A percentile compares a stretch with the other conserved stretches of the same genome.
phyloP scores from a whole-genome alignment of 2,888 invertebrate genomes.

The Dendrolimus houi region DNA sequence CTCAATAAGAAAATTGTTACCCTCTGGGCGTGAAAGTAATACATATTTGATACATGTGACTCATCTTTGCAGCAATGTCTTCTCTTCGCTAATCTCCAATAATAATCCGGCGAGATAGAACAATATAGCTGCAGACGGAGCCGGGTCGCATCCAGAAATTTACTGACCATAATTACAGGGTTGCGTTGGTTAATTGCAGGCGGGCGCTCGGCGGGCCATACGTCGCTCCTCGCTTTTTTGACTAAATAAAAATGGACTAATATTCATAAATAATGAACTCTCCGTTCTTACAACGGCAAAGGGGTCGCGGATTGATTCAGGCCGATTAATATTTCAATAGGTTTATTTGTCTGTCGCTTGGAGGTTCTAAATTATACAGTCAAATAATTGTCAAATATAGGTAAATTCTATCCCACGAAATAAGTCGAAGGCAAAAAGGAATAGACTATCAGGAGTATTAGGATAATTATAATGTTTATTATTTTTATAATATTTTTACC shows the following conservation, averaged over 20 bases:
- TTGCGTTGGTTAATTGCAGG: constrained; percentile 88
- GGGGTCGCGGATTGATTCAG: constrained; percentile 60
- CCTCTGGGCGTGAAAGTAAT: too few species aligned
- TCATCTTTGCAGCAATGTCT: constrained; percentile 12
- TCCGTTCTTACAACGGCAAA: constrained; percentile 51
- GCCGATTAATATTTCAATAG: constrained; percentile 52
- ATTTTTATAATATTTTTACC: too few species aligned
- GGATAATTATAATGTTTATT: too few species aligned
- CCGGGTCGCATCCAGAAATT: constrained; percentile 83
- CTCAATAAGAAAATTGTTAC: too few species aligned
- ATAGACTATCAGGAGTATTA: too few species aligned
- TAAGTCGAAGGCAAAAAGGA: too few species aligned
- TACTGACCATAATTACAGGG: constrained; percentile 92
- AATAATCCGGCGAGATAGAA: constrained; percentile 56
- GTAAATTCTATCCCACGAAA: too few species aligned
- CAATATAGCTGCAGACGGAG: constrained; percentile 54
- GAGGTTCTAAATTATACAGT: too few species aligned
- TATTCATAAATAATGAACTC: constrained; percentile 76
- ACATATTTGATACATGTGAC: too few species aligned
- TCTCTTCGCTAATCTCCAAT: constrained; percentile 53
- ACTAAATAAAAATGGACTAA: constrained; percentile 76
- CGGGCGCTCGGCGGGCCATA: constrained; percentile 53
- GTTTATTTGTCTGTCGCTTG: constrained; percentile 11
- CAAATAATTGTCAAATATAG: too few species aligned
- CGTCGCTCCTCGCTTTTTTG: constrained; percentile 62